These are phyloP conservation scores for Drepanosiphum platanoidis DNA, from an alignment of 2,888 invertebrate species.

Conservation along the genomic window DNA sequence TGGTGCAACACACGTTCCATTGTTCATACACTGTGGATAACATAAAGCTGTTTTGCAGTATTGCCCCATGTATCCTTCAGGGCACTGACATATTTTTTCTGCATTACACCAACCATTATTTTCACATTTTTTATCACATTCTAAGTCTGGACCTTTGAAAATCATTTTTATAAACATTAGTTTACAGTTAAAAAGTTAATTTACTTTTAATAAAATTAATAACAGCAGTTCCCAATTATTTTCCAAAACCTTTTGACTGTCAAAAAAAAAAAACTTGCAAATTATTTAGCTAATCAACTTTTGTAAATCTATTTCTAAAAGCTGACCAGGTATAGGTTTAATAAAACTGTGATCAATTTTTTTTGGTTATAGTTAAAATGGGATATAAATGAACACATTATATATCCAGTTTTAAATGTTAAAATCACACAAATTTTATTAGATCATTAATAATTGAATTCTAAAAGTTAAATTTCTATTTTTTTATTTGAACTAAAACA, in stretches of 20 bases:
- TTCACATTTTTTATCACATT: slow-evolving; percentile 87
- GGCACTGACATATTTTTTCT: slow-evolving; percentile 86
- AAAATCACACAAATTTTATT: too few species aligned
- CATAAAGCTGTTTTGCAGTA: slow-evolving; percentile 89
- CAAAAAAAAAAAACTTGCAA: not conserved
- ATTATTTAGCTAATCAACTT: slow-evolving; percentile 25
- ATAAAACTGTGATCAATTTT: not conserved
- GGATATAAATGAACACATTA: too few species aligned
- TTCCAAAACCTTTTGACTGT: not conserved
- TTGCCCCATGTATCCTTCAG: slow-evolving; percentile 90
- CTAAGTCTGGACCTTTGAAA: slow-evolving; percentile 81
- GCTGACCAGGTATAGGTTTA: not conserved
- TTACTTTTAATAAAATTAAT: not conserved
- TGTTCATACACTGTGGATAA: slow-evolving; percentile 92
- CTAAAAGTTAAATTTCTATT: too few species aligned
- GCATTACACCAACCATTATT: slow-evolving; percentile 87
- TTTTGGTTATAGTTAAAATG: too few species aligned
- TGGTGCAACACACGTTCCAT: slow-evolving; percentile 90
- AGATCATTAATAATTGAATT: too few species aligned
- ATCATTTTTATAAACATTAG: slow-evolving; percentile 22
- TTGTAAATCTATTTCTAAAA: not conserved
- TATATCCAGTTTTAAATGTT: too few species aligned
- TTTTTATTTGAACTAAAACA: too few species aligned
- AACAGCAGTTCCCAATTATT: not conserved
- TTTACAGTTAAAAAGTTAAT: not conserved